Base-by-base conservation (phyloP, 64 coral and sea anemone species). In the Montipora foliosa region DNA sequence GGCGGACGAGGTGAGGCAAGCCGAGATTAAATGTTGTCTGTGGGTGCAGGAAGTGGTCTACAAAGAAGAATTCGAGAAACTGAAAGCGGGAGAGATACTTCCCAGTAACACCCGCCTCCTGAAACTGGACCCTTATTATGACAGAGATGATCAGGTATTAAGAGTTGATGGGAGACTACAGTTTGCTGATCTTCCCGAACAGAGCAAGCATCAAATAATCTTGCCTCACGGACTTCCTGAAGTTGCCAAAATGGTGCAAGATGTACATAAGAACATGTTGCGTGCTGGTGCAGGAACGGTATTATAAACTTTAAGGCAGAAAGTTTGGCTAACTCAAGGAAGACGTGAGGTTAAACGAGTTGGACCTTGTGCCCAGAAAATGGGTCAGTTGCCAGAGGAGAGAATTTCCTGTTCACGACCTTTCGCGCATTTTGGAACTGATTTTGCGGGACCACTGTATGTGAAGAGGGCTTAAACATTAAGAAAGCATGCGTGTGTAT, bases 391-490 rank as follows among this genome's bases (percentile, higher is more conserved):
- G 16, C 87, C 87, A 4, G 19, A 15, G n/a, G 87, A 89, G n/a
- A 89, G 87, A 89, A 73, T 89, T 4, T 45, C 72, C 5, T 46
- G 21, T 3, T 89, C 73, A 29, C 49, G 7, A 50, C 48, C 87
- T 3, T 89, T 89, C 51, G 17, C 71, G 11, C 25, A 89, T 74
- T 12, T 88, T 88, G 89, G 89, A 58, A 46, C 90, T 24, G 89
- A 95, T 52, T 95, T 89, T 80, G 89, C 94, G 8, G 93, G 93
- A 22, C 81, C 89, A 17, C 8, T 90, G 3, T 87, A 68, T 29
- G 79, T 90, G 13, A 90, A 51, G 92, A 94, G 45, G 76, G 87
- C 13, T 91, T 45, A 66, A 47, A 57, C n/a, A 83, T 80, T 37
- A 50, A 87, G 52, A 95, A 95, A 49, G 50, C 60, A 8, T 95